phyloP scores from a whole-genome alignment of 2,113 vertebrate genomes.

The Tretioscincus oriximinensis region DNA sequence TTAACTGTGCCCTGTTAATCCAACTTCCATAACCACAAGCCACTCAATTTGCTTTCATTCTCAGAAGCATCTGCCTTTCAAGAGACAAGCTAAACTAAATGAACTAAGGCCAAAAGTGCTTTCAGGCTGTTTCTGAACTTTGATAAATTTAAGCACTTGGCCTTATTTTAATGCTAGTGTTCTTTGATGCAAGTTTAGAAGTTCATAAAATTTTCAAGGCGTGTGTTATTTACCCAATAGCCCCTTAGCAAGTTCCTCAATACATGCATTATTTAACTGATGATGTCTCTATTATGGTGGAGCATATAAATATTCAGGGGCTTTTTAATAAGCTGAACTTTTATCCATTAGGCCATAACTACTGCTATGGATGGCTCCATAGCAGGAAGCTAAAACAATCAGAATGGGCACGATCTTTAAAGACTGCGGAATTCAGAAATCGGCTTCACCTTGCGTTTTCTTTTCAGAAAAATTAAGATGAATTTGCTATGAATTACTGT shows the following conservation, averaged over 20 bases:
- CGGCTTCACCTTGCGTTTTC: neutral
- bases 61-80: neutral
- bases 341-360: constrained; percentile 47
- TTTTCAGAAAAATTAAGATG: neutral
- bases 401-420: constrained; percentile 30
- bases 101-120: constrained; percentile 31
- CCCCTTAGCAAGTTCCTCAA: constrained; percentile 50
- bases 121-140: constrained; percentile 48
- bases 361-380: constrained; percentile 53
- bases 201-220: constrained; percentile 67
- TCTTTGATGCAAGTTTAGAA: constrained; percentile 64
- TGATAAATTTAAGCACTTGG: constrained; percentile 56
- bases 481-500: neutral
- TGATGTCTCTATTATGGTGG: constrained; percentile 39
- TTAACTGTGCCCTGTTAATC: constrained; percentile 10
- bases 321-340: constrained; percentile 57
- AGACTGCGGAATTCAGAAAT: constrained; percentile 10
- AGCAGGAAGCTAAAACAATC: constrained; percentile 28
- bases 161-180: constrained; percentile 40
- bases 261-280: constrained; percentile 65
- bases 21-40: neutral
- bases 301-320: constrained; percentile 60
- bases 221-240: constrained; percentile 59
- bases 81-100: constrained; percentile 21
- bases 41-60: neutral